Evolutionary conservation across 2,888 invertebrate species (phyloP).

Genomic region (Amphipoea oculea): DNA sequence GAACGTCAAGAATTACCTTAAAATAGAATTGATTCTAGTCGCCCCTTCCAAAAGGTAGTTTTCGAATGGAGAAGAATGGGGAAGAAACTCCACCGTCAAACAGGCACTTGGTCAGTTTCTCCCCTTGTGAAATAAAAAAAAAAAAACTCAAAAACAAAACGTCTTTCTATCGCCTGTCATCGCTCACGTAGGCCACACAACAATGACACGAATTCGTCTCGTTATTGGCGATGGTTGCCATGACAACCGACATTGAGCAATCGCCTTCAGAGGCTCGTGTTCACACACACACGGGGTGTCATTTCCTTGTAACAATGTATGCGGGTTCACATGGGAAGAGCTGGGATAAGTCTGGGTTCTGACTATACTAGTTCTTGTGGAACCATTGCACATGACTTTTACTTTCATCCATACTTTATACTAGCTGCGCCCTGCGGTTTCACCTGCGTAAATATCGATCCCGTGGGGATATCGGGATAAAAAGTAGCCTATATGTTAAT

Average conservation of each 20-base stretch:
- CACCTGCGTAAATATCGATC: too few relatives aligned
- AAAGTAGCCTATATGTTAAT: too few relatives aligned
- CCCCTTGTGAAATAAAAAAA: background rate
- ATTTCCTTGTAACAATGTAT: conserved; percentile 34
- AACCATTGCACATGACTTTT: too few relatives aligned
- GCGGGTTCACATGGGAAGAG: background rate
- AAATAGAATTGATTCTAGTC: too few relatives aligned
- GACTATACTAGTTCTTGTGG: background rate
- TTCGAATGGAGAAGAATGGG: too few relatives aligned
- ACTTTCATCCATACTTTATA: too few relatives aligned
- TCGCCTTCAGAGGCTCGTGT: conserved; percentile 30
- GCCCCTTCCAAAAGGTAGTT: too few relatives aligned
- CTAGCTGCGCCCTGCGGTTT: too few relatives aligned
- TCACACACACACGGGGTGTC: conserved; percentile 30
- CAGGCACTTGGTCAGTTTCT: background rate
- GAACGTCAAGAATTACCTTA: too few relatives aligned
- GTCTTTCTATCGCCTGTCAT: background rate
- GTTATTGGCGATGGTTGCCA: conserved; percentile 25
- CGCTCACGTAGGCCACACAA: conserved; percentile 11
- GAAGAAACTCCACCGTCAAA: too few relatives aligned
- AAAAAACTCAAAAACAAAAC: background rate
- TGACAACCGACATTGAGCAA: conserved; percentile 47
- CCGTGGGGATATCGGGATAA: too few relatives aligned
- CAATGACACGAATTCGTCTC: conserved; percentile 4
- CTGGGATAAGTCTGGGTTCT: background rate